Evolutionary conservation across 2,797 vertebrate genomes (phyloP).

Genomic region (Pelodytes ibericus): DNA sequence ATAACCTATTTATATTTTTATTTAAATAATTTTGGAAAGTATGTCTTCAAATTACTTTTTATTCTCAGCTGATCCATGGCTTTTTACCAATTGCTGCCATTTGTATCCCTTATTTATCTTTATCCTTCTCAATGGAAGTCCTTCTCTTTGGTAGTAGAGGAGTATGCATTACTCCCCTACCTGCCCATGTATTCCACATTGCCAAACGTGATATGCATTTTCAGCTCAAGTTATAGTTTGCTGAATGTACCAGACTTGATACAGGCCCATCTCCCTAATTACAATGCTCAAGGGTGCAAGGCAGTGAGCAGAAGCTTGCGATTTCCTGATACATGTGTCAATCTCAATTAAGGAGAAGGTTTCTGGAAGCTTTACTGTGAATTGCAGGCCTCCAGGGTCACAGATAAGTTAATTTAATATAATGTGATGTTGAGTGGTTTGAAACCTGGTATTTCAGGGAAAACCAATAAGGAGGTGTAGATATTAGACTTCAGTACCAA

Average conservation of each 20-base stretch:
- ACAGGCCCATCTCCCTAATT: neutral
- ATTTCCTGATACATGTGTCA: neutral
- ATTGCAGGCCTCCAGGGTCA: conserved; percentile 2
- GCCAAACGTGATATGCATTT: neutral
- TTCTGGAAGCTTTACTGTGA: neutral
- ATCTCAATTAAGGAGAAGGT: neutral
- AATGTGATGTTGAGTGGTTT: neutral
- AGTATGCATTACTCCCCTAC: neutral
- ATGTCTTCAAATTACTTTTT: too few relatives aligned
- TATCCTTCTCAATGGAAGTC: too few relatives aligned
- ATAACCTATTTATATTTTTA: too few relatives aligned
- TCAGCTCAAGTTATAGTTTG: neutral
- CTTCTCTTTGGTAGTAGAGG: too few relatives aligned
- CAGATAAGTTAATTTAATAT: neutral
- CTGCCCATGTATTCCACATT: neutral
- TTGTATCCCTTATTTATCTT: too few relatives aligned
- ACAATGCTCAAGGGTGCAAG: neutral
- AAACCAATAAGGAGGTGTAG: neutral
- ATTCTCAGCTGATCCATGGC: too few relatives aligned
- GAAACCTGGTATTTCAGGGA: neutral
- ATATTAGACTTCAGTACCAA: neutral
- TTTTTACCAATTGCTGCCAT: too few relatives aligned
- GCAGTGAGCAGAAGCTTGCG: neutral
- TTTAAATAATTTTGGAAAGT: too few relatives aligned
- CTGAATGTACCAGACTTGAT: neutral